Base-by-base conservation (phyloP, 2,888 invertebrate species). In the Crossocerus cetratus region DNA sequence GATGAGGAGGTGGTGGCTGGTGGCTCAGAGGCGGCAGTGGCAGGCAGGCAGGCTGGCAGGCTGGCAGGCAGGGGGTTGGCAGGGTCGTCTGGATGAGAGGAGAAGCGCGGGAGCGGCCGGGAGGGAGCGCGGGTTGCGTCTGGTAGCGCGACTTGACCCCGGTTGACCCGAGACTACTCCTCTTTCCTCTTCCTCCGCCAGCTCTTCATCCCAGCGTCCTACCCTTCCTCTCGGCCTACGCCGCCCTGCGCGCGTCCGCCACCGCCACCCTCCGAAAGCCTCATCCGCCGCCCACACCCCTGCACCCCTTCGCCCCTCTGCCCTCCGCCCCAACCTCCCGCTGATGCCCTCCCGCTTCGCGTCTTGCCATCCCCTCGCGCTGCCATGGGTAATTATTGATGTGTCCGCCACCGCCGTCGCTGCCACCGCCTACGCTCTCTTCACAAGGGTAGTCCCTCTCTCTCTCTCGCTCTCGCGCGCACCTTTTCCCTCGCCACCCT, bases 81-180 rank as follows among this genome's bases (percentile, higher is more conserved):
- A 78, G 82, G 75, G 79, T 82, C 78, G 80, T 79, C 76, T 78
- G 81, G 81, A 74, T 72, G 78, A 79, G 81, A 82, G 65, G 76
- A 79, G 76, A 67, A 69, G 66, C 73, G 80, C 69, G 78, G 83
- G 76, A 78, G 78, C 65, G 77, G 78, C 75, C 76, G 81, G 81
- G 84, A 69, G 77, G 82, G 80, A 82, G 85, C 85, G 87, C 85
- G 87, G 88, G 85, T 86, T 89, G 89, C 89, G 89, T 90, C 89
- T 89, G 89, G 88, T 88, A 86, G 88, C 87, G 88, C 89, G 88
- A 90, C 90, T 89, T 89, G 90, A 89, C 90, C 90, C 87, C 89
- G 86, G 89, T 89, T 89, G 89, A 90, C 90, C 89, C 89, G 89
- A 88, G 86, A 84, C 83, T 83, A 83, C 82, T 81, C 83, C 81